Evolutionary conservation across 2,113 vertebrate genomes (phyloP), one percentile per base, ranked within the genome.

Genomic region (Lathamus discolor): DNA sequence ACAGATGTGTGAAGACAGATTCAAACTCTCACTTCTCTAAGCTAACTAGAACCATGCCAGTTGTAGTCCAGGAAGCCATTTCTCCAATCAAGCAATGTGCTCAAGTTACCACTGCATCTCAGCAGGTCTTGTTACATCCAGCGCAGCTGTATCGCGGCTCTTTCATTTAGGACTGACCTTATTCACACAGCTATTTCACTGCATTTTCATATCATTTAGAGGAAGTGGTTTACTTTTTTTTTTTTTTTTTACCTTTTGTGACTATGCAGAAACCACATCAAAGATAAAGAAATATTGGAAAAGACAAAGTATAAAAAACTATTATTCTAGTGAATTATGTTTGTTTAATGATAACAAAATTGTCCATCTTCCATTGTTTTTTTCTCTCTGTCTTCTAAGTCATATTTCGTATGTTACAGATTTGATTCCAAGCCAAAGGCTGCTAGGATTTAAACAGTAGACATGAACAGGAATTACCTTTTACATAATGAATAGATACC

Each of bases 301-400:
- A 80, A 86, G 35, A 7, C 2, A 11, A 63, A 51, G 4, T 14
- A 25, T 87, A 55, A 64, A 76, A 76, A 94, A 55, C 12, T 61
- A 23, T 69, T 49, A 18, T 27, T 28, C 6, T 17, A 48, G 16
- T 83, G 63, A 17, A 79, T 76, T 94, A 69, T 54, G 9, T 17
- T 69, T 94, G 9, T n/a, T 90, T 83, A 92, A 82, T 14, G 2
- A 93, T 55, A 92, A 29, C 29, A 81, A 95, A 96, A 72, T 80
- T 8, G 11, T 80, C 31, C 77, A 54, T 51, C 22, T 96, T 80
- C 73, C 7, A 37, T 72, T 2, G 49, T 46, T 80, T 87, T 89
- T 84, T 29, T 86, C 17, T 84, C 46, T 83, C 88, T 78, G 27
- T 37, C 62, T 83, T 92, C 94, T 6, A 20, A 90, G 33, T 62